Evolutionary conservation across 2,888 invertebrate genomes (phyloP).

Genomic region (Orthosia incerta): DNA sequence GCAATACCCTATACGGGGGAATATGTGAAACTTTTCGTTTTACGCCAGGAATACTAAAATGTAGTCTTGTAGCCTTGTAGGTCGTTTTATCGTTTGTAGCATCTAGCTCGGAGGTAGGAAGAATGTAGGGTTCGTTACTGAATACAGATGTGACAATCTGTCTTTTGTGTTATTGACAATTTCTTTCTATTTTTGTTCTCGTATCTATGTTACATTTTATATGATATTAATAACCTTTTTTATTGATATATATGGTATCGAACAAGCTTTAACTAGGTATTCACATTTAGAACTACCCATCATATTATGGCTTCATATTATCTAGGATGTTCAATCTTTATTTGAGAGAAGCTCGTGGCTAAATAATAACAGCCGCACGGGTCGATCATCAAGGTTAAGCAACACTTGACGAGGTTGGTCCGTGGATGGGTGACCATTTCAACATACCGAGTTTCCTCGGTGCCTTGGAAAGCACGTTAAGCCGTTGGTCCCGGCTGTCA

Average conservation of each 20-base stretch:
- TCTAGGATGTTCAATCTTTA: no score
- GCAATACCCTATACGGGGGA: slow-evolving; percentile 46
- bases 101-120: slow-evolving; percentile 15
- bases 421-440: no score
- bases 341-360: no score
- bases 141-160: slow-evolving; percentile 34
- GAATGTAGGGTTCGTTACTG: slow-evolving; percentile 15
- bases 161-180: slow-evolving; percentile 37
- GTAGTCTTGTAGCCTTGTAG: slow-evolving; percentile 38
- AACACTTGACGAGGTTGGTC: no score
- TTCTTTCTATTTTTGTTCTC: slow-evolving; percentile 6
- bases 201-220: background rate
- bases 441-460: no score
- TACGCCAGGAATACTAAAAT: slow-evolving; percentile 59
- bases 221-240: background rate
- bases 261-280: background rate
- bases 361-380: no score
- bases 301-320: no score
- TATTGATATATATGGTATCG: background rate
- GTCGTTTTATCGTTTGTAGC: slow-evolving; percentile 38
- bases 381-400: no score
- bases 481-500: no score
- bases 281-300: background rate
- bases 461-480: no score
- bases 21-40: slow-evolving; percentile 58